Evolutionary conservation across 2,113 vertebrate species (phyloP).

Genomic region (Corapipo altera): DNA sequence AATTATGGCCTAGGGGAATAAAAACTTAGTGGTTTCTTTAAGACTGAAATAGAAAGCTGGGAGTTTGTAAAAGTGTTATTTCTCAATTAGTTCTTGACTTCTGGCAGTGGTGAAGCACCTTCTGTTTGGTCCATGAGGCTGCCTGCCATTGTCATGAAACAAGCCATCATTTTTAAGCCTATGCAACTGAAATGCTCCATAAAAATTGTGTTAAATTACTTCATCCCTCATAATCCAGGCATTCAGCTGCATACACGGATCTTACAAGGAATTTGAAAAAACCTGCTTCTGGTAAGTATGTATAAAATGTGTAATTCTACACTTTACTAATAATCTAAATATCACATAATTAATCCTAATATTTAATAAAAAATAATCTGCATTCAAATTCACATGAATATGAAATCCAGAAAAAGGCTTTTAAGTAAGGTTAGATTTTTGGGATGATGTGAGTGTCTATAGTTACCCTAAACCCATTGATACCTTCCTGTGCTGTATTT

Average conservation of each 20-base stretch:
- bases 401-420: not conserved
- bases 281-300: not conserved
- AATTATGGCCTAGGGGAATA: slow-evolving; percentile 4
- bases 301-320: not conserved
- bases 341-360: not conserved
- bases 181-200: not conserved
- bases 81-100: not conserved
- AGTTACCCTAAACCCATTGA: not conserved
- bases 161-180: not conserved
- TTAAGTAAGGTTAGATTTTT: not conserved
- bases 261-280: not conserved
- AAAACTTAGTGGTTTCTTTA: slow-evolving; percentile 3
- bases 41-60: not conserved
- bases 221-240: not conserved
- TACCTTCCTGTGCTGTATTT: not conserved
- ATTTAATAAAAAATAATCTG: not conserved
- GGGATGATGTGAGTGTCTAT: not conserved
- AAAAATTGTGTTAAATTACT: not conserved
- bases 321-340: not conserved
- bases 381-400: not conserved
- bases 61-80: not conserved
- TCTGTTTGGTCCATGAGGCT: not conserved
- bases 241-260: not conserved
- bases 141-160: not conserved
- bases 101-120: not conserved